These are phyloP conservation scores for Grus americana DNA, from an alignment of 2,113 vertebrate genomes.

Conservation along the genomic window DNA sequence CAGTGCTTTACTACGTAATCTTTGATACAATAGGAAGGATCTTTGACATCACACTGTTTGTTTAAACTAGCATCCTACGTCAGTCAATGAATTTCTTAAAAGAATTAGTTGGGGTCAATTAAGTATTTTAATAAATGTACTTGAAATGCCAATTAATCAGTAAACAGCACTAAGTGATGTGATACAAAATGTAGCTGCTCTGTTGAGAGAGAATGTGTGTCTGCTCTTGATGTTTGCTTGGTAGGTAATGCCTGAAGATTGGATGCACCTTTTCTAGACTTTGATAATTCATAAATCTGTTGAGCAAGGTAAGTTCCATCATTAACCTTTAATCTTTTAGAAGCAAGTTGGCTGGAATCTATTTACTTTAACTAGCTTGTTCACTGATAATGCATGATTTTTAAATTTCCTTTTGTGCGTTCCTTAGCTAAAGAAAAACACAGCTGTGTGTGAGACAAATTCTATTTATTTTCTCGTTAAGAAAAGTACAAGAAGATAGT, in stretches of 20 bases:
- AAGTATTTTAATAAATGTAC: conserved; percentile 66
- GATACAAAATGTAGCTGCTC: conserved; percentile 52
- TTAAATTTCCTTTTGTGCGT: conserved; percentile 78
- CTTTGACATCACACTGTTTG: neutral
- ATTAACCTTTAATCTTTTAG: conserved; percentile 81
- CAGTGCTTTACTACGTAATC: neutral
- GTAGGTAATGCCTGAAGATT: conserved; percentile 69
- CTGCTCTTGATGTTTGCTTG: conserved; percentile 33
- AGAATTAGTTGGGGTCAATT: conserved; percentile 25
- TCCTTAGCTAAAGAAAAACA: conserved; percentile 79
- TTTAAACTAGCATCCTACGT: neutral
- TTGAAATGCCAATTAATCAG: conserved; percentile 66
- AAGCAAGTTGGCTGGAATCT: conserved; percentile 74
- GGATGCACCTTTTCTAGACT: conserved; percentile 70
- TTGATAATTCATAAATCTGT: conserved; percentile 85
- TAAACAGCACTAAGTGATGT: conserved; percentile 55
- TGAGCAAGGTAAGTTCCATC: conserved; percentile 72
- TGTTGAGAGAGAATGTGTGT: conserved; percentile 40
- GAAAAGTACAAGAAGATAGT: conserved; percentile 81
- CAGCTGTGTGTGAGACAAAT: conserved; percentile 78
- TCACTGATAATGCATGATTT: conserved; percentile 78
- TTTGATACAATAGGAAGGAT: neutral
- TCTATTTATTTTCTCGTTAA: conserved; percentile 84
- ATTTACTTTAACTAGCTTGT: conserved; percentile 77
- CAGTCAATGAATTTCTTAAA: neutral